These are phyloP conservation scores for Hemiscyllium ocellatum DNA, from an alignment of 2,113 vertebrate species.

Conservation along the genomic window DNA sequence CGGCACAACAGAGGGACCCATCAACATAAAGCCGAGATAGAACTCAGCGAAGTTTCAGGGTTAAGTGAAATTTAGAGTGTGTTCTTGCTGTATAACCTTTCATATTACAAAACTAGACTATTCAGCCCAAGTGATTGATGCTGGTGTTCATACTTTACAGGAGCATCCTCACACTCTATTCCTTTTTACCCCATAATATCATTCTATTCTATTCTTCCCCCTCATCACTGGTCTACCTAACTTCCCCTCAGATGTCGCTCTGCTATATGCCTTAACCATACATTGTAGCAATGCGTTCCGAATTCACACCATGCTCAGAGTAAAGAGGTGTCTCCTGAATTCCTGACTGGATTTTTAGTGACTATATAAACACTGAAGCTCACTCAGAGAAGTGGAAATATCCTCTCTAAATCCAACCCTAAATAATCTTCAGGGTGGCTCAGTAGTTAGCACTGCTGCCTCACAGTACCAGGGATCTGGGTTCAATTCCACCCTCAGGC, in stretches of 20 bases:
- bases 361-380: background rate
- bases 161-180: background rate
- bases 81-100: background rate
- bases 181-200: background rate
- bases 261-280: background rate
- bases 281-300: background rate
- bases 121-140: background rate
- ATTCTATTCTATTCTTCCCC: background rate
- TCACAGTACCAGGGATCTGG: too few relatives aligned
- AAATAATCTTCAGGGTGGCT: background rate
- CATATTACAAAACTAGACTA: background rate
- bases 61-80: background rate
- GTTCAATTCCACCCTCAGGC: too few relatives aligned
- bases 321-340: background rate
- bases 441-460: too few relatives aligned
- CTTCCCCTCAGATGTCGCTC: background rate
- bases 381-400: background rate
- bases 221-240: background rate
- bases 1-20: background rate
- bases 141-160: background rate
- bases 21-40: background rate
- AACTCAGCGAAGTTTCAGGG: background rate
- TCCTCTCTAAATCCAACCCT: background rate
- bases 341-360: background rate
- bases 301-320: background rate